Base-by-base conservation (phyloP, 1,140 invertebrate genomes). In the Drosophila orena region DNA sequence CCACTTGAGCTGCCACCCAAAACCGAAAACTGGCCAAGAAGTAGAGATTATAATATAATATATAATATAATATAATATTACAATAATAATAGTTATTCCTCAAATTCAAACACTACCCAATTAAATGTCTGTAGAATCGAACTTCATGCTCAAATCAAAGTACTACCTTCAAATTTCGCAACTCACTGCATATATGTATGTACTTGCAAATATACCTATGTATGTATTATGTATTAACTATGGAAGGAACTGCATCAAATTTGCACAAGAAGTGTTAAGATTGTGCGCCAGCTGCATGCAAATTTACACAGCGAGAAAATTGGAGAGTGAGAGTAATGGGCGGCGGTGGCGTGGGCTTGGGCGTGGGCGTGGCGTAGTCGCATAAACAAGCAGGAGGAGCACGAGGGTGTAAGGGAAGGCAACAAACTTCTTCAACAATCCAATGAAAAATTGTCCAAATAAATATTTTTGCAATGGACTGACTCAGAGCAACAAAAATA, bases 211-310 rank as follows among this genome's bases (percentile, higher is more conserved):
- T 3, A 30, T 30, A 66, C 69, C 44, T 52, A 50, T 46, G 8
- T 47, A 50, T 49, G 60, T 17, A 75, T 30, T 30, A 30, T 10
- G 30, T 30, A 30, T 30, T 22, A 56, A 50, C 49, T 43, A 15
- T 24, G 38, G 42, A 65, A 59, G 35, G 37, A 81, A 72, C 52
- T 83, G 75, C 76, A 64, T 84, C 46, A 76, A 83, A 83, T 83
- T 84, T 79, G 60, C 80, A 84, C 81, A 84, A 84, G 58, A 84
- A 84, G 80, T 84, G 80, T 84, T 78, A 83, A 81, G 81, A 83
- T 78, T 74, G 58, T 83, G 74, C 61, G 70, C 74, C 81, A 81
- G 61, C 77, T 71, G 79, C 79, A 81, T 54, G 74, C 73, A 81
- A 81, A 71, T 81, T 64, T 55, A 64, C 46, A 74, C 56, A 42